Evolutionary conservation across 1,140 invertebrate species (phyloP), one percentile per base, ranked within the genome.

Genomic region (Drosophila auraria): DNA sequence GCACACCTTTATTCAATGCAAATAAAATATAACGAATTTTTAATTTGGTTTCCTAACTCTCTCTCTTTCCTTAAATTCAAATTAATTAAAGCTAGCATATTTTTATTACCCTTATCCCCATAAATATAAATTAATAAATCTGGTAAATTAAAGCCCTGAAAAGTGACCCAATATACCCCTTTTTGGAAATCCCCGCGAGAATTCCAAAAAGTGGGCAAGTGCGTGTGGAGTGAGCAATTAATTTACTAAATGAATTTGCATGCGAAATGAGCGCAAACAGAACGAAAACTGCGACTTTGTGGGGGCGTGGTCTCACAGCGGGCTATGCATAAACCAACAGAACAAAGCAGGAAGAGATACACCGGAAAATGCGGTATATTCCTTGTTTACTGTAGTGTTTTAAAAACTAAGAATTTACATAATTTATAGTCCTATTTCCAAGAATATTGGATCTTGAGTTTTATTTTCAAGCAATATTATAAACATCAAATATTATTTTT

Each of bases 221-320:
- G 76, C 44, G 15, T 75, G 42, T 74, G 87, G 87, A 91, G 74
- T 86, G 82, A 77, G 79, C 86, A 90, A 90, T 90, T 90, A 90
- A 90, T 90, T 90, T 86, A 80, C 86, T 90, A 90, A 90, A 86
- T 90, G 86, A 90, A 90, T 90, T 90, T 90, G 86, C 87, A 90
- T 90, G 82, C 86, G 49, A 90, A 90, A 90, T 87, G 80, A 82
- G 73, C 76, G 66, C 70, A 82, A 82, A 86, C 78, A 84, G 63
- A 47, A 68, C 60, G 44, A 47, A 77, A 30, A 40, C 54, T 73
- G 36, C 14, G 44, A 42, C 66, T 73, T 36, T 49, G 69, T 40
- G 68, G 56, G 65, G 68, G 69, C 49, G 70, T 33, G 70, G 54
- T 27, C 30, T 6, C 57, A 49, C 64, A 50, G 62, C 68, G 57